Percentiles rank a stretch among this genome's conserved stretches.
Conservation (phyloP, 1,140 invertebrate species). For the Danaus plexippus region DNA sequence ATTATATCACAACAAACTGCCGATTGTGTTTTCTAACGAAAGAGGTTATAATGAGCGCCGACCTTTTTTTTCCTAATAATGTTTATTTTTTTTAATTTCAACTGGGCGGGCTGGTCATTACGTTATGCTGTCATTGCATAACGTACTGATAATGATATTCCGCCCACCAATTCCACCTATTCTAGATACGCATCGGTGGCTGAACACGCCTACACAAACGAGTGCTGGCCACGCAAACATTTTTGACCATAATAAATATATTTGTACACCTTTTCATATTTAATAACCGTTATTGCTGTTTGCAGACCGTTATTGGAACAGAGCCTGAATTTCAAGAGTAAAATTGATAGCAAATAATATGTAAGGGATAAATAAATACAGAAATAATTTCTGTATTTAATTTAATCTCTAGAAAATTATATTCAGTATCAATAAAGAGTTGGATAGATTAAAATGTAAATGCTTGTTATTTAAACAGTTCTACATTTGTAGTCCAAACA, state of each 20-base stretch:
- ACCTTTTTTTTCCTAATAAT: too few species aligned
- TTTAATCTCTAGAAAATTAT: constrained; percentile 2
- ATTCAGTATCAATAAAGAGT: background rate
- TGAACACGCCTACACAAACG: constrained; percentile 46
- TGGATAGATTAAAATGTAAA: too few species aligned
- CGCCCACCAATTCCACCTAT: constrained; percentile 62
- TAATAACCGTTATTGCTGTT: too few species aligned
- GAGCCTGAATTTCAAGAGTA: too few species aligned
- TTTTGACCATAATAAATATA: constrained; percentile 3
- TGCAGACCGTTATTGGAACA: too few species aligned
- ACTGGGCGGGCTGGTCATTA: constrained; percentile 44
- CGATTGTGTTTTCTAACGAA: too few species aligned
- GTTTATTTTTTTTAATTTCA: constrained; percentile 27
- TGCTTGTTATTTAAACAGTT: too few species aligned
- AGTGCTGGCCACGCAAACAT: constrained; percentile 23
- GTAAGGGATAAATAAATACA: too few species aligned
- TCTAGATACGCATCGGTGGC: constrained; percentile 62
- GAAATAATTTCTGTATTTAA: background rate
- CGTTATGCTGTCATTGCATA: constrained; percentile 48
- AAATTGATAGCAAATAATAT: too few species aligned
- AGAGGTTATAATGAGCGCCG: too few species aligned
- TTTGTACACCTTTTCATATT: too few species aligned
- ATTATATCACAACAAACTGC: too few species aligned
- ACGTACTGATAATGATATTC: constrained; percentile 52
- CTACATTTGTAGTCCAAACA: background rate